phyloP scores from a whole-genome alignment of 2,797 vertebrate genomes.

The Acanthopagrus latus region DNA sequence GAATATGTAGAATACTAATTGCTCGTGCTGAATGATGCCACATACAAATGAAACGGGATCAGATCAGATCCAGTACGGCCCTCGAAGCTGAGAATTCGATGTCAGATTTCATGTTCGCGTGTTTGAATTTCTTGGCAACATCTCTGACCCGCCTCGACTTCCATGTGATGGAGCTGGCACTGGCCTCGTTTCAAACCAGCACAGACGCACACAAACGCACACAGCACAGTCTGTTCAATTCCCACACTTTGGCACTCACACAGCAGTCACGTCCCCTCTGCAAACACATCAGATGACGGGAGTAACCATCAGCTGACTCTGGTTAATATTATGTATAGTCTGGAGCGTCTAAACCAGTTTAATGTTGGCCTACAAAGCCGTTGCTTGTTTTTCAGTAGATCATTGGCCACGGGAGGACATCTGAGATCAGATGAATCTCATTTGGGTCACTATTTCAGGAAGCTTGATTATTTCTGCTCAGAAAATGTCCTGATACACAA shows the following conservation, averaged over 20 bases:
- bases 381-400: constrained; percentile 36
- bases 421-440: constrained; percentile 39
- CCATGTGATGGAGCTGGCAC: constrained; percentile 39
- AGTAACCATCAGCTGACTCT: constrained; percentile 59
- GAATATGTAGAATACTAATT: not conserved
- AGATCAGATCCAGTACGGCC: not conserved
- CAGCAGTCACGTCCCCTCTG: not conserved
- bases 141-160: constrained; percentile 30
- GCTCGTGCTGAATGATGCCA: not conserved
- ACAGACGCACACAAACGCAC: not conserved
- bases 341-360: constrained; percentile 6
- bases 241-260: constrained; percentile 15
- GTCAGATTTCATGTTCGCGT: constrained; percentile 6
- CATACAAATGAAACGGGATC: not conserved
- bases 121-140: constrained; percentile 17
- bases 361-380: constrained; percentile 45
- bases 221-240: constrained; percentile 20
- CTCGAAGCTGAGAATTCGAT: not conserved
- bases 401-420: constrained; percentile 18
- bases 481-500: not conserved
- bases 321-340: constrained; percentile 36
- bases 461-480: constrained; percentile 30
- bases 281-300: constrained; percentile 52
- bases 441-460: constrained; percentile 49
- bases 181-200: constrained; percentile 4